Conservation (phyloP, 2,113 vertebrate species). For the Geothlypis trichas region DNA sequence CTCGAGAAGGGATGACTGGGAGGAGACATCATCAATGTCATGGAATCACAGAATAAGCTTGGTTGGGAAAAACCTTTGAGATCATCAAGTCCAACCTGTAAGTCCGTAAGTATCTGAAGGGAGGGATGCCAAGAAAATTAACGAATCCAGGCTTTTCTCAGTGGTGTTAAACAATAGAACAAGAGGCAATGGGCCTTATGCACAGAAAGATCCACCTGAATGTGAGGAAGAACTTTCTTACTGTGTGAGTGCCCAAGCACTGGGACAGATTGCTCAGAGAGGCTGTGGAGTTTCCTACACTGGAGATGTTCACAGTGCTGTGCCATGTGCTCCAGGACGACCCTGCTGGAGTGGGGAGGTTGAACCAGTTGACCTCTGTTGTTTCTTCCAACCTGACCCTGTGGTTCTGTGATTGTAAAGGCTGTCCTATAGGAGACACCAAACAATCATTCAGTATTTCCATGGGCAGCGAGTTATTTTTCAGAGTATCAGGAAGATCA, state of each 20-base stretch:
- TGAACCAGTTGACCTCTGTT: neutral
- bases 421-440: neutral
- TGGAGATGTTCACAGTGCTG: neutral
- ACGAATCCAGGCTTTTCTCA: neutral
- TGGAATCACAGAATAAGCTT: neutral
- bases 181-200: neutral
- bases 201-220: neutral
- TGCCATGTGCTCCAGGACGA: no score
- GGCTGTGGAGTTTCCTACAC: neutral
- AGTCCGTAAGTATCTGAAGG: neutral
- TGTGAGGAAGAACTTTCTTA: neutral
- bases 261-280: neutral
- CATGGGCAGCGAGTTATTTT: neutral
- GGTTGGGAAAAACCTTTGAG: neutral
- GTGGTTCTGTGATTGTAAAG: neutral
- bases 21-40: neutral
- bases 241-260: rapidly evolving
- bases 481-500: neutral
- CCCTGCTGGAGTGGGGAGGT: neutral
- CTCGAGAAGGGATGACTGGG: rapidly evolving
- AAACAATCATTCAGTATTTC: neutral
- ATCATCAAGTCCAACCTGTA: neutral
- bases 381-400: neutral
- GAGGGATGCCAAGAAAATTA: neutral
- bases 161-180: neutral